Conservation (phyloP, 92 coral and sea anemone species). For the Plumapathes pennacea region DNA sequence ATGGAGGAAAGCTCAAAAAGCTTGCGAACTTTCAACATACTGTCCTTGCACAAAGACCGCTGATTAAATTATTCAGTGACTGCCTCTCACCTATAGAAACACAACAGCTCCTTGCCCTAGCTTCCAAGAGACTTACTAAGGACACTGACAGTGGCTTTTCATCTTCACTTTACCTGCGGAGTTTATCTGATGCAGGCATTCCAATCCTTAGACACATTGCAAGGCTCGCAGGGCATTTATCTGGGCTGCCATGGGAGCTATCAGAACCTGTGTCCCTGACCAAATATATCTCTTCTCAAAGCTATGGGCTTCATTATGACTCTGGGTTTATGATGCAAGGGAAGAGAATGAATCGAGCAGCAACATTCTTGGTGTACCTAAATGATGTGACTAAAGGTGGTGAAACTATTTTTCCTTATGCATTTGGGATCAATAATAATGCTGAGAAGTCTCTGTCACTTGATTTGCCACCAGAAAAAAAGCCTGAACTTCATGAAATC, state of each 20-base stretch:
- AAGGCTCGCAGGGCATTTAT: conserved; percentile 59
- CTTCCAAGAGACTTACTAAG: conserved; percentile 45
- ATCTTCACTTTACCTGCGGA: conserved; percentile 51
- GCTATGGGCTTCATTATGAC: conserved; percentile 67
- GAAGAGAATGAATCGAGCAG: conserved; percentile 47
- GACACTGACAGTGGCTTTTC: conserved; percentile 73
- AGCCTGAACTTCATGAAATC: conserved; percentile 44
- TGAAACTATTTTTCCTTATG: conserved; percentile 69
- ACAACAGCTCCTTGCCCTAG: conserved; percentile 41
- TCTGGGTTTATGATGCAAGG: conserved; percentile 62
- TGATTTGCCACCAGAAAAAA: conserved; percentile 7
- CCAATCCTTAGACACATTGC: conserved; percentile 44
- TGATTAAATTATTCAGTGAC: conserved; percentile 37
- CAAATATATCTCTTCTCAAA: conserved; percentile 52
- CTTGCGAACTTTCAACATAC: too few species aligned
- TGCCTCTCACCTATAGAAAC: conserved; percentile 58
- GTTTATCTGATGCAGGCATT: conserved; percentile 34
- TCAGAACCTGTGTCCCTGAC: conserved; percentile 73
- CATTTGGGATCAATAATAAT: conserved; percentile 43
- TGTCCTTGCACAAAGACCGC: conserved; percentile 42
- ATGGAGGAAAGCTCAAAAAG: too few species aligned
- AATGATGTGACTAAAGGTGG: conserved; percentile 64
- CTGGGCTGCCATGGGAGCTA: conserved; percentile 62
- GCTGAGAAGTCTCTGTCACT: background rate
- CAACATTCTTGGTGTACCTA: conserved; percentile 62